Evolutionary conservation across 1,140 invertebrate species (phyloP), one percentile per base, ranked within the genome.

Genomic region (Argopecten irradians): DNA sequence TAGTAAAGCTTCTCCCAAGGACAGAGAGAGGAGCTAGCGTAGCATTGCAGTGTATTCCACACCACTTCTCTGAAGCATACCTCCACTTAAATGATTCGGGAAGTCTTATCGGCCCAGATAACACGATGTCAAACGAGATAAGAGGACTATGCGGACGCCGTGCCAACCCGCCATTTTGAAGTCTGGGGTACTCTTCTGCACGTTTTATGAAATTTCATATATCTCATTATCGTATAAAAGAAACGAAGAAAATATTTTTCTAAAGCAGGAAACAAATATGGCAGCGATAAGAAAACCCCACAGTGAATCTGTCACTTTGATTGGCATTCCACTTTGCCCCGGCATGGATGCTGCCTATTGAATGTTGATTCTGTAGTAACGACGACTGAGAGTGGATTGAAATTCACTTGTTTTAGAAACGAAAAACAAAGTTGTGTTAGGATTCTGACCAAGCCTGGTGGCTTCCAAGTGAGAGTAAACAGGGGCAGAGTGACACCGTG

Each of bases 1-100:
- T 28, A 19, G 28, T 22, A 28, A 71, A 71, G 28, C 55, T 22
- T 71, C 22, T 71, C n/a, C 55, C 55, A 71, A 71, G 55, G 55
- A 71, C 55, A 71, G 22, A n/a, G 22, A 28, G 55, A 5, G 28
- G 14, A 5, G 5, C 55, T n/a, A 71, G 13, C 28, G 55, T 71
- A 71, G 28, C 55, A 71, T 71, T 22, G 55, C 55, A 71, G 13
- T n/a, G 55, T 71, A 71, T 71, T 71, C 55, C 28, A 28, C 55
- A 71, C 55, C 55, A 71, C 1, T 5, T 71, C 22, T 71, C 55
- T 71, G 55, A 28, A 71, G 55, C 55, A 71, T 71, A 71, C 55
- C 55, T 71, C 55, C 55, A 71, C 55, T 71, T 71, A 71, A 71
- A 71, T 71, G 55, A 71, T 71, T 71, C 55, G 55, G 55, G 55